Conservation (phyloP, 2,113 vertebrate species). For the Dinomys branickii region DNA sequence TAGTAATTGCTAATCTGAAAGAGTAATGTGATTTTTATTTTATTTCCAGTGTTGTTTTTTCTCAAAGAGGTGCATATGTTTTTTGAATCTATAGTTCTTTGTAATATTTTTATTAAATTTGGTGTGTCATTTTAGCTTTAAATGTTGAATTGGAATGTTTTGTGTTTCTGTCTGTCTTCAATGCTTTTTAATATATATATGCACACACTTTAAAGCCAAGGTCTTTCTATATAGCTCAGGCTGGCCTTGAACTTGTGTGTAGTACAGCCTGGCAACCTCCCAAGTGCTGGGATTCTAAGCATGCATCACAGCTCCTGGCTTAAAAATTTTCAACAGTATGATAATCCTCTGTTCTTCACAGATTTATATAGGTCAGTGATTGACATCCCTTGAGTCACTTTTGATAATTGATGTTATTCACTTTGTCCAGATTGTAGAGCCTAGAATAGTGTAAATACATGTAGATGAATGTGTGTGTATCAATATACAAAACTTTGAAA, state of each 20-base stretch:
- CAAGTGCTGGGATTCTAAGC: background rate
- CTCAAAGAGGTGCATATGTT: background rate
- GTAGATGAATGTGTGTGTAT: background rate
- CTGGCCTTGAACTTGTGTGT: no score
- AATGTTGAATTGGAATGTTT: background rate
- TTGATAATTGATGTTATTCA: background rate
- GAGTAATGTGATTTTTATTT: background rate
- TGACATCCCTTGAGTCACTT: background rate
- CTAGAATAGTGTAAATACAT: background rate
- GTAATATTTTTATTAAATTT: background rate
- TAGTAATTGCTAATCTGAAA: background rate
- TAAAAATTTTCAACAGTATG: background rate
- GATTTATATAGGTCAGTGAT: background rate
- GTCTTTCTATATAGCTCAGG: background rate
- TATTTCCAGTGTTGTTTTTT: background rate
- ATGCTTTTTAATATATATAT: background rate
- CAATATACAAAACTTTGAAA: background rate
- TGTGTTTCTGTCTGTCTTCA: background rate
- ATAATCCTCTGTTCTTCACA: background rate
- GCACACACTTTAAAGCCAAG: background rate
- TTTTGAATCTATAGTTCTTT: background rate
- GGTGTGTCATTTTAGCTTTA: background rate
- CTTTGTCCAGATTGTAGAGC: background rate
- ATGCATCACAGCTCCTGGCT: background rate
- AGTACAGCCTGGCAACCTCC: background rate